Evolutionary conservation across 1,140 invertebrate genomes (phyloP).

Genomic region (Campoletis sonorensis): DNA sequence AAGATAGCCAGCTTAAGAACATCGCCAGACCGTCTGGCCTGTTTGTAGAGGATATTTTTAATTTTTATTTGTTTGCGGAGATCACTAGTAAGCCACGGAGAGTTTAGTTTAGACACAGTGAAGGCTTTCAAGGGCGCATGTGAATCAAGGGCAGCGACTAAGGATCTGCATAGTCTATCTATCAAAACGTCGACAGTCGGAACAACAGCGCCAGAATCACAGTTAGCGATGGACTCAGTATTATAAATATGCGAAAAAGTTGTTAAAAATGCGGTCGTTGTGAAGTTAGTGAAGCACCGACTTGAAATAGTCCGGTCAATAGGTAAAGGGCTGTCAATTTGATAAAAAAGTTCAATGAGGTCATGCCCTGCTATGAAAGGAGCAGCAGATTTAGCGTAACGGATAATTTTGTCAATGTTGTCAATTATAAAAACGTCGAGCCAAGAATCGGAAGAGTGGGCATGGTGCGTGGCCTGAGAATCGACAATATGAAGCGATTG

Average conservation of each 20-base stretch:
- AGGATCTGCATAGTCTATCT: too few relatives aligned
- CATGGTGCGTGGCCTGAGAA: not conserved
- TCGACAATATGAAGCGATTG: not conserved
- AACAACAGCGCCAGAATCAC: not conserved
- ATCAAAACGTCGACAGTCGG: not conserved
- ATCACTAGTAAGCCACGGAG: too few relatives aligned
- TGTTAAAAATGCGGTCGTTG: not conserved
- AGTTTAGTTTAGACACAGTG: too few relatives aligned
- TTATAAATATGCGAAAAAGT: not conserved
- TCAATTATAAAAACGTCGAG: not conserved
- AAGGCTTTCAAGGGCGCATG: not conserved
- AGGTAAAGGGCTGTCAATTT: not conserved
- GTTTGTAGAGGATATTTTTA: not conserved
- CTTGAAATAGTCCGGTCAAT: not conserved
- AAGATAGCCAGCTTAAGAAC: too few relatives aligned
- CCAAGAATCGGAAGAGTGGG: not conserved
- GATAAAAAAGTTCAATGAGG: not conserved
- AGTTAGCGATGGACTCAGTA: not conserved
- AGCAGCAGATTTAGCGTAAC: not conserved
- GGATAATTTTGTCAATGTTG: not conserved
- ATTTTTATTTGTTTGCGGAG: too few relatives aligned
- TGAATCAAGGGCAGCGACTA: too few relatives aligned
- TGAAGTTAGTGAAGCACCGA: not conserved
- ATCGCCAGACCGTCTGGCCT: not conserved
- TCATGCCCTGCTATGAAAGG: not conserved